These are phyloP conservation scores for Cheilosia soror DNA, from an alignment of 2,888 invertebrate species.

Conservation along the genomic window DNA sequence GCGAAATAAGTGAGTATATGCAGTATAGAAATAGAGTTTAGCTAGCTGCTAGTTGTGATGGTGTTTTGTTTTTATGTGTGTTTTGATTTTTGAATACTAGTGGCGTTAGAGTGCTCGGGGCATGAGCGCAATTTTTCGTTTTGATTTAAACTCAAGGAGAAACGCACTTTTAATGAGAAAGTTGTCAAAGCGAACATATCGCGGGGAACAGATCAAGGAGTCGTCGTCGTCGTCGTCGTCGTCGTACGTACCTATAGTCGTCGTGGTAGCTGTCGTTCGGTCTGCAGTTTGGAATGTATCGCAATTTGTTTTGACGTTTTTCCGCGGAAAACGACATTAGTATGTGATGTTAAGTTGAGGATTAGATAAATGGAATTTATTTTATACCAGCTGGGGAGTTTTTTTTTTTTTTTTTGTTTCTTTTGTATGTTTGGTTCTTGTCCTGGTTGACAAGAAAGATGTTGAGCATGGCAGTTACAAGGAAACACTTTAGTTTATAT, in stretches of 20 bases:
- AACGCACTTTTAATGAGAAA: conserved; percentile 75
- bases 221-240: conserved; percentile 49
- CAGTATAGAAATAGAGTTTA: not conserved
- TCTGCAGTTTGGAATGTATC: conserved; percentile 66
- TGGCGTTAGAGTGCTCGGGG: conserved; percentile 70
- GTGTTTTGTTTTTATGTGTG: conserved; percentile 13
- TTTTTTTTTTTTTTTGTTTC: conserved; percentile 17
- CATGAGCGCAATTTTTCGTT: conserved; percentile 77
- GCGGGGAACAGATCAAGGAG: conserved; percentile 65
- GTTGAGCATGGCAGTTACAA: not conserved
- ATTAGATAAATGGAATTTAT: conserved; percentile 66
- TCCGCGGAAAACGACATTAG: conserved; percentile 47
- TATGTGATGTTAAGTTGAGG: conserved; percentile 57
- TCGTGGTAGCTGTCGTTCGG: conserved; percentile 54
- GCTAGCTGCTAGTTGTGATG: conserved; percentile 24
- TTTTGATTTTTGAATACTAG: conserved; percentile 64
- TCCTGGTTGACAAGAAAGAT: conserved; percentile 7
- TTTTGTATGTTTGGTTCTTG: no score
- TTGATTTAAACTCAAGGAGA: conserved; percentile 72
- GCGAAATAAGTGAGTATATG: conserved; percentile 88
- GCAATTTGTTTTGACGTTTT: conserved; percentile 75
- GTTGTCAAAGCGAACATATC: conserved; percentile 71
- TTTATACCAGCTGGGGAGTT: conserved; percentile 23
- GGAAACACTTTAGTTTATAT: not conserved
- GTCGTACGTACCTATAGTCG: not conserved